Conservation (phyloP, 23 tunicate genomes). For the Ascidia mentula region DNA sequence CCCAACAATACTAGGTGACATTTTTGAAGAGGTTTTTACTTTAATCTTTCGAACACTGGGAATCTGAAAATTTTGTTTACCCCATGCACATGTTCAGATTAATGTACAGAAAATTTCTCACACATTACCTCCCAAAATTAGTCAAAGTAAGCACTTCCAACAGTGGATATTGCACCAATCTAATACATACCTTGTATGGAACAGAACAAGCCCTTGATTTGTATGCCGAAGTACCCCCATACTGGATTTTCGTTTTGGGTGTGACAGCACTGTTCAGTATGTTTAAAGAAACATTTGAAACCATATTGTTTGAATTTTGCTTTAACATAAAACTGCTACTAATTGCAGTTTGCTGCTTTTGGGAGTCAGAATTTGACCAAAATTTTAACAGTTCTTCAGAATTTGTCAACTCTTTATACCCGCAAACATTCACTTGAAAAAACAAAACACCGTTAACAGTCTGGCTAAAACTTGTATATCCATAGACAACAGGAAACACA, state of each 20-base stretch:
- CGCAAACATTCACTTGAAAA: too few species aligned
- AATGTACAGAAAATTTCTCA: not conserved
- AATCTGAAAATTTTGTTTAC: too few species aligned
- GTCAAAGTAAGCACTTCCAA: not conserved
- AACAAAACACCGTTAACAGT: too few species aligned
- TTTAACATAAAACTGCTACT: not conserved
- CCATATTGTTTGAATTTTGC: not conserved
- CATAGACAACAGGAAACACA: too few species aligned
- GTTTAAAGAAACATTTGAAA: not conserved
- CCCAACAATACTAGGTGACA: not conserved
- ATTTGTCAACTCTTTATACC: not conserved
- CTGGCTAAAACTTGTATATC: too few species aligned
- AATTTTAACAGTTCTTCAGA: not conserved
- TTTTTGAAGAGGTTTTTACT: not conserved
- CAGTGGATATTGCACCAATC: not conserved
- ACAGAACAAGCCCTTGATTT: not conserved
- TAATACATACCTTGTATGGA: constrained; percentile 1
- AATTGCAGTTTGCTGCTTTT: not conserved
- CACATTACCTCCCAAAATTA: too few species aligned
- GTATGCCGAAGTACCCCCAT: not conserved
- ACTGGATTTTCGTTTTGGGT: not conserved
- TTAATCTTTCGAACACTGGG: not conserved
- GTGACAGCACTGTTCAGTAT: not conserved
- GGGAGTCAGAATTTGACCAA: not conserved
- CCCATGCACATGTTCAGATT: not conserved